These are phyloP conservation scores for Alligator mississippiensis DNA, from an alignment of 2,113 vertebrate genomes.

Conservation along the genomic window DNA sequence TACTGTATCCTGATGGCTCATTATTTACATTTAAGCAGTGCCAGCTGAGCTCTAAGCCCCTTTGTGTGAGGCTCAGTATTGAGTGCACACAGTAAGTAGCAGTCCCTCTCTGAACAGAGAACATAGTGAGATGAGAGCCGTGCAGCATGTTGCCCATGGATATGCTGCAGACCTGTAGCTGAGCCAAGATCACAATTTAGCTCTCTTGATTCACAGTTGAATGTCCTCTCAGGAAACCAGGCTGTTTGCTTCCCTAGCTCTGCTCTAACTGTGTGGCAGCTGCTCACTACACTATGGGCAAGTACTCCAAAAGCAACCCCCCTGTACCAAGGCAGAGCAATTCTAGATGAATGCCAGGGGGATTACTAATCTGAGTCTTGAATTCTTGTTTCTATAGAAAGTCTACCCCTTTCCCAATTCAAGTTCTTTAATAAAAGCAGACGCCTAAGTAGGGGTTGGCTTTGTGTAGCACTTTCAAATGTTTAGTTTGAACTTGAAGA, in stretches of 20 bases:
- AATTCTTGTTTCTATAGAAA: neutral
- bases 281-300: neutral
- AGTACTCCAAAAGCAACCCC: neutral
- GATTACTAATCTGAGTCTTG: neutral
- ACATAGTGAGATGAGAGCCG: neutral
- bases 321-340: neutral
- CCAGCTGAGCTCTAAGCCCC: rapidly evolving
- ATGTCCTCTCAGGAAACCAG: neutral
- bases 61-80: neutral
- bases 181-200: neutral
- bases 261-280: neutral
- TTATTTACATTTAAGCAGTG: neutral
- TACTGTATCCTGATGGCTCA: neutral
- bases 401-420: neutral
- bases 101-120: neutral
- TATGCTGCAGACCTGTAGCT: neutral
- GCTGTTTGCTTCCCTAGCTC: neutral
- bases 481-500: neutral
- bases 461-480: neutral
- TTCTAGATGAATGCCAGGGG: rapidly evolving
- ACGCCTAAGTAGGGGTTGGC: neutral
- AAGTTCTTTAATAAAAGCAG: neutral
- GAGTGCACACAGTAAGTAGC: rapidly evolving
- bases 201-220: neutral
- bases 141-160: rapidly evolving